These are phyloP conservation scores for Diaphora mendica DNA, from an alignment of 2,888 invertebrate species.

Conservation along the genomic window DNA sequence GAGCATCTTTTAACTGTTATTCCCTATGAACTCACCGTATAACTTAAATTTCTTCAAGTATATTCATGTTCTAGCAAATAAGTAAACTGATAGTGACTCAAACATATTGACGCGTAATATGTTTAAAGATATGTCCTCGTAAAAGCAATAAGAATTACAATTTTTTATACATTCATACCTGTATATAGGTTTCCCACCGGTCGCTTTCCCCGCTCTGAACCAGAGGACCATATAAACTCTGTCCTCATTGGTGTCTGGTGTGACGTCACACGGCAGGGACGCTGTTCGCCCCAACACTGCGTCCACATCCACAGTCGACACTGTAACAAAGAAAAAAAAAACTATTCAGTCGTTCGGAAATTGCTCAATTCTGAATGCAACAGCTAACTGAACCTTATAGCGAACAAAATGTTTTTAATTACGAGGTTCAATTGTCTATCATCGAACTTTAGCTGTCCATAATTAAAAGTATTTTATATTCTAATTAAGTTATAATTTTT, in stretches of 20 bases:
- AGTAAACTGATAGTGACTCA: neutral
- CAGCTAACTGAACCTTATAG: conserved; percentile 5
- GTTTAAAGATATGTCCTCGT: neutral
- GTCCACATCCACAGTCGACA: conserved; percentile 88
- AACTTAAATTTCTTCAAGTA: neutral
- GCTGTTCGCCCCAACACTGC: conserved; percentile 94
- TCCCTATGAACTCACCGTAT: too few species aligned
- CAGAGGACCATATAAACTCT: conserved; percentile 96
- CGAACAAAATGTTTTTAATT: conserved; percentile 18
- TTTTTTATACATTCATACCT: conserved; percentile 85
- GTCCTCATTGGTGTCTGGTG: conserved; percentile 93
- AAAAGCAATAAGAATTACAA: neutral
- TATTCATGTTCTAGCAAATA: neutral
- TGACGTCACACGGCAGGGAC: conserved; percentile 95
- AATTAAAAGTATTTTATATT: neutral
- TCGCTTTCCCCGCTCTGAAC: conserved; percentile 91
- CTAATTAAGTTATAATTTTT: too few species aligned
- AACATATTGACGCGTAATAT: neutral
- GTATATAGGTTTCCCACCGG: conserved; percentile 95
- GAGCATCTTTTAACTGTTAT: too few species aligned
- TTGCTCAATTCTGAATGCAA: conserved; percentile 10
- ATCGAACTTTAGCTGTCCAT: neutral
- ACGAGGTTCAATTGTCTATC: neutral
- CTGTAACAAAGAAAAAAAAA: conserved; percentile 61
- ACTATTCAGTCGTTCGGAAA: conserved; percentile 10